Evolutionary conservation across 2,113 vertebrate species (phyloP).

Genomic region (Okapia johnstoni): DNA sequence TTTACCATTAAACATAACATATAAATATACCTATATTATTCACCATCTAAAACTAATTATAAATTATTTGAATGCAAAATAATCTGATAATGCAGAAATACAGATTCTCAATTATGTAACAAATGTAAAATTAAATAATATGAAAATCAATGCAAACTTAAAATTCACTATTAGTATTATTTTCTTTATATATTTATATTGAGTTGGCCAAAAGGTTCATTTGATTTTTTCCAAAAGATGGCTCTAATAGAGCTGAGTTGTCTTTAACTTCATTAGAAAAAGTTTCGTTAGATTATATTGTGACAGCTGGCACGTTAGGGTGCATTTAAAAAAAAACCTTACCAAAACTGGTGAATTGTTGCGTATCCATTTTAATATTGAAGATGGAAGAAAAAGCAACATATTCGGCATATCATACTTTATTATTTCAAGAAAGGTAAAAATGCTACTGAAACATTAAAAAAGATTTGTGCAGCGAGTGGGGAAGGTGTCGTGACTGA

Average conservation of each 20-base stretch:
- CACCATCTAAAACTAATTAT: constrained; percentile 2
- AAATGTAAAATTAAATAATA: constrained; percentile 4
- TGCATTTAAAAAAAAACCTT: neutral
- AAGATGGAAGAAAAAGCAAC: neutral
- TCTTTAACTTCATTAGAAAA: neutral
- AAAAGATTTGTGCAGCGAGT: neutral
- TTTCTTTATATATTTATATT: neutral
- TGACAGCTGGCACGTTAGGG: neutral
- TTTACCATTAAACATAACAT: constrained; percentile 20
- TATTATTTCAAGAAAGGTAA: neutral
- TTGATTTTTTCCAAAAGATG: neutral
- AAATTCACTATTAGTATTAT: neutral
- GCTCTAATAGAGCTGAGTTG: neutral
- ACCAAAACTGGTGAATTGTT: neutral
- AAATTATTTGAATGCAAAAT: constrained; percentile 15
- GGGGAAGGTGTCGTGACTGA: neutral
- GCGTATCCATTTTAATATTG: neutral
- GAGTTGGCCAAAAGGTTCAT: neutral
- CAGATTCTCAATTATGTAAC: neutral
- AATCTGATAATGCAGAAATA: constrained; percentile 21
- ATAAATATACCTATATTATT: neutral
- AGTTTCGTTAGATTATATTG: neutral
- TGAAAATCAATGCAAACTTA: constrained; percentile 19
- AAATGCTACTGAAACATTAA: neutral
- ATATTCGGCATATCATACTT: neutral